Percentiles rank a stretch among this genome's conserved stretches.
phyloP scores from a whole-genome alignment of 2,888 invertebrate genomes.

The Xestia sexstrigata region DNA sequence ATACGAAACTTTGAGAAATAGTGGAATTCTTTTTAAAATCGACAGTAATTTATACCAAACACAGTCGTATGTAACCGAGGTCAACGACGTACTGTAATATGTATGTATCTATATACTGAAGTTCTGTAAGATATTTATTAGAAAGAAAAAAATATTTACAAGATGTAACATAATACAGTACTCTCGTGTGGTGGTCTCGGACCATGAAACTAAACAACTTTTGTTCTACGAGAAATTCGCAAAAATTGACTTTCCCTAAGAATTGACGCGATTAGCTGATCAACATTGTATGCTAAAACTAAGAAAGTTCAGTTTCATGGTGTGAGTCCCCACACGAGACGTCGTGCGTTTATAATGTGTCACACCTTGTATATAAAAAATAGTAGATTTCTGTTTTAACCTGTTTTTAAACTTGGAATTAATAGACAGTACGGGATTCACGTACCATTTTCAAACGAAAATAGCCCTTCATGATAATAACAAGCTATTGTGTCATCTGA shows the following conservation, averaged over 20 bases:
- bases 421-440: neutral
- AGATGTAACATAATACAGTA: no score
- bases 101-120: neutral
- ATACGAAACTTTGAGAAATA: no score
- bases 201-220: neutral
- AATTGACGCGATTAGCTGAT: neutral
- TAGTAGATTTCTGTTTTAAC: neutral
- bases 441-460: neutral
- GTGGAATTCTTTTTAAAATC: no score
- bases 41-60: no score
- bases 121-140: neutral
- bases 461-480: neutral
- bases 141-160: neutral
- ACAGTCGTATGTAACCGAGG: no score
- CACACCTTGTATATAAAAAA: neutral
- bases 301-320: no score
- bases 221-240: neutral
- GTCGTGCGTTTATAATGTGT: no score
- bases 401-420: neutral
- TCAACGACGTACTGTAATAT: no score
- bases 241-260: neutral
- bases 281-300: neutral
- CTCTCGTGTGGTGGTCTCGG: neutral
- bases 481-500: neutral
- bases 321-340: no score